Evolutionary conservation across 2,797 vertebrate species (phyloP), one percentile per base, ranked within the genome.

Genomic region (Schizothorax lantsangensis): DNA sequence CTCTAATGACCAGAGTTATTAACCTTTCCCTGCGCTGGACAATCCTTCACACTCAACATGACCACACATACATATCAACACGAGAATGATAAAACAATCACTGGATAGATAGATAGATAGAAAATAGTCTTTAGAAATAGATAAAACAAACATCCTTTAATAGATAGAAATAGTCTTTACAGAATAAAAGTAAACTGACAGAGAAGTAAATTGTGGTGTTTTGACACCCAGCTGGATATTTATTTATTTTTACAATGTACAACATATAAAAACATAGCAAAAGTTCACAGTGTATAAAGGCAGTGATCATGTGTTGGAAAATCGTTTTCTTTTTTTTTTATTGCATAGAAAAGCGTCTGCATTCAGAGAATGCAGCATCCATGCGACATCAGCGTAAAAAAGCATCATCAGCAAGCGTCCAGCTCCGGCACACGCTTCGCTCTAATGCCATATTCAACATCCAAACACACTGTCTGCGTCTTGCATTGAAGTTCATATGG

Each of bases 201-300:
- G 40, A 83, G 10, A n/a, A 23, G 49, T 21, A 26, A 45, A 45
- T 75, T 47, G 38, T 68, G 14, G 11, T 52, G 64, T 43, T 87
- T 69, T 91, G 87, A 89, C 89, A 91, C 83, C 91, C 92, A 91
- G 86, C 90, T 85, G 83, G 88, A 88, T 26, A 89, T 95, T 92
- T 93, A 95, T 92, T 96, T 92, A 92, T 92, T 92, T 91, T 95
- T 94, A 95, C 94, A 95, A 94, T 95, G 93, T 94, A 95, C 92
- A 94, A 92, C 86, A 92, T 95, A 95, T 93, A 97, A 97, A 97
- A 97, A 97, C 96, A 97, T 96, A 96, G 90, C 93, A 95, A 89
- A 92, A 81, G 92, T 95, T 96, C 95, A 96, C 95, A 96, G 96
- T 96, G 95, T 94, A 95, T 38, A 95, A 94, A 96, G 94, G 94